Conservation (phyloP, 2,797 vertebrate species). For the Borostomias antarcticus region DNA sequence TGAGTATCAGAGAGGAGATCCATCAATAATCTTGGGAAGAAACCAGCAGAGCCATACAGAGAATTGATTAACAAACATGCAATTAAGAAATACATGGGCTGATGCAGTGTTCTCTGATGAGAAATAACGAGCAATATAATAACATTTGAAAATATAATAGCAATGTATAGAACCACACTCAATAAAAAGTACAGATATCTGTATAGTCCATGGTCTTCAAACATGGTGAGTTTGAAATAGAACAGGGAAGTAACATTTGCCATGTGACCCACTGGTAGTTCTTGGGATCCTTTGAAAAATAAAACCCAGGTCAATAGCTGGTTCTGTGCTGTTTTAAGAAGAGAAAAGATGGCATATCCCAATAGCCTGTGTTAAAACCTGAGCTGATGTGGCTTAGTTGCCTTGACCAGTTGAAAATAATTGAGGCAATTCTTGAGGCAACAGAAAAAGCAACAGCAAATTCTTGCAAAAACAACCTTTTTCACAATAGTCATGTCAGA, state of each 20-base stretch:
- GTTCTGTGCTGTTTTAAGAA: background rate
- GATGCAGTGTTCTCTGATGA: slow-evolving; percentile 49
- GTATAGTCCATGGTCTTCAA: slow-evolving; percentile 45
- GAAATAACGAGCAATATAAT: slow-evolving; percentile 39
- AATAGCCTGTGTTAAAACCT: too few relatives aligned
- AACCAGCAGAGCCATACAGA: slow-evolving; percentile 57
- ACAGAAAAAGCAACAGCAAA: too few relatives aligned
- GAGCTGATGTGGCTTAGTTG: too few relatives aligned
- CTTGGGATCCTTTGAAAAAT: background rate
- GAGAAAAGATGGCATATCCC: too few relatives aligned
- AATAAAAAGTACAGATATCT: slow-evolving; percentile 48
- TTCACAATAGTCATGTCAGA: too few relatives aligned
- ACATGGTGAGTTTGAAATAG: slow-evolving; percentile 59
- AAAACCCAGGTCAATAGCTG: background rate
- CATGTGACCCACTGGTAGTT: slow-evolving; percentile 28
- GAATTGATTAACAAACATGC: slow-evolving; percentile 59
- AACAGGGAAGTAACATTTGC: slow-evolving; percentile 35
- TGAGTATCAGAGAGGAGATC: slow-evolving; percentile 57
- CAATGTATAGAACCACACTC: slow-evolving; percentile 37
- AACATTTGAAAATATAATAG: slow-evolving; percentile 55
- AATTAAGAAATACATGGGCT: slow-evolving; percentile 64
- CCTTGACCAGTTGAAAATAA: too few relatives aligned
- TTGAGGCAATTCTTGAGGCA: too few relatives aligned
- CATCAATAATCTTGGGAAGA: slow-evolving; percentile 55
- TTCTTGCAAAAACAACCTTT: too few relatives aligned